Conservation (phyloP, 2,888 invertebrate genomes). For the Pristionchus exspectatus region DNA sequence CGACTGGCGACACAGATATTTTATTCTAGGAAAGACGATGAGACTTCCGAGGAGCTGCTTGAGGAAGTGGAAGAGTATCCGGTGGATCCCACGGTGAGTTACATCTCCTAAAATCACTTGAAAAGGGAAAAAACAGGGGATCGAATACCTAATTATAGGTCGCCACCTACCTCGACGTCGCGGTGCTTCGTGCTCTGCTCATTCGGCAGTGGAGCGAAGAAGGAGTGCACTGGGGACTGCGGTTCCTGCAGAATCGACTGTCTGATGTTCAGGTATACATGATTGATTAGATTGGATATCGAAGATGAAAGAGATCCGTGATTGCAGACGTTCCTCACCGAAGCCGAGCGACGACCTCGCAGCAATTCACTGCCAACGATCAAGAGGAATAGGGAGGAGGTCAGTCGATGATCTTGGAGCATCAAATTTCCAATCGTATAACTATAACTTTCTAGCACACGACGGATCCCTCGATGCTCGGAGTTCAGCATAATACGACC, state of each 20-base stretch:
- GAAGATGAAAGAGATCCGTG: neutral
- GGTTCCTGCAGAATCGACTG: constrained; percentile 83
- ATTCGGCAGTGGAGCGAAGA: constrained; percentile 98
- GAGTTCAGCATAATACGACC: constrained; percentile 33
- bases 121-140: neutral
- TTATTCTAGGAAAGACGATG: constrained; percentile 48
- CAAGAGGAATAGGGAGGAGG: constrained; percentile 59
- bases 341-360: constrained; percentile 59
- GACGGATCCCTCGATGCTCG: constrained; percentile 58
- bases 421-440: too few species aligned
- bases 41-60: constrained; percentile 34
- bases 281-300: neutral
- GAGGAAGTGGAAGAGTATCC: constrained; percentile 65
- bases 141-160: constrained; percentile 77
- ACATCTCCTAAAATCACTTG: neutral
- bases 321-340: constrained; percentile 31
- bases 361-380: constrained; percentile 69
- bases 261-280: constrained; percentile 79
- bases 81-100: constrained; percentile 63
- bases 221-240: constrained; percentile 96
- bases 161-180: constrained; percentile 97
- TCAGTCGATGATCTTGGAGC: neutral
- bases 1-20: too few species aligned
- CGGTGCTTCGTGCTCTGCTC: constrained; percentile 94
- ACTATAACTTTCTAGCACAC: constrained; percentile 58